A percentile compares a stretch with the other conserved stretches of the same genome.
Conservation (phyloP, 1,140 invertebrate species). For the Gonioctena quinquepunctata region DNA sequence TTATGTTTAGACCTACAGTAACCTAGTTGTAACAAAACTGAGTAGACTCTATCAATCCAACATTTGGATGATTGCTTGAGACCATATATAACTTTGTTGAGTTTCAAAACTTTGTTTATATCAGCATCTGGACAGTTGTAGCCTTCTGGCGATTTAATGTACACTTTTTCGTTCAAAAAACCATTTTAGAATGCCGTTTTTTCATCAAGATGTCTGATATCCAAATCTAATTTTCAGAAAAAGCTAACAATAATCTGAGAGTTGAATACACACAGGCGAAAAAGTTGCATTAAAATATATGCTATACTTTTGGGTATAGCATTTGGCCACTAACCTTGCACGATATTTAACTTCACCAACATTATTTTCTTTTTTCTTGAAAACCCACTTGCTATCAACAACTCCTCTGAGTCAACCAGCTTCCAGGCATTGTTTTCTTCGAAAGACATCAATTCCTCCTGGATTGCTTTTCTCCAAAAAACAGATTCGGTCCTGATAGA, state of each 20-base stretch:
- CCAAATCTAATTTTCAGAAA: constrained; percentile 44
- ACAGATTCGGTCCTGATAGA: no score
- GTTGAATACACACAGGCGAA: constrained; percentile 46
- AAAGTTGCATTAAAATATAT: constrained; percentile 47
- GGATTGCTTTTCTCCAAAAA: constrained; percentile 36
- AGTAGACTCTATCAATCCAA: constrained; percentile 44
- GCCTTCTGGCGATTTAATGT: constrained; percentile 35
- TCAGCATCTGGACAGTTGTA: no score
- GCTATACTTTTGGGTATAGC: constrained; percentile 52
- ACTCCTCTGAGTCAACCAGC: constrained; percentile 42
- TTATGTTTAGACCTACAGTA: constrained; percentile 47
- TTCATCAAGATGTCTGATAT: constrained; percentile 39
- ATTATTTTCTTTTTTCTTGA: constrained; percentile 42
- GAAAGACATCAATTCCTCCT: constrained; percentile 44
- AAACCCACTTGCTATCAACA: constrained; percentile 54
- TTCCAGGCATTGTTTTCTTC: constrained; percentile 49
- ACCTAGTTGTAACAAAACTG: constrained; percentile 33
- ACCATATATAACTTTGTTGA: constrained; percentile 50
- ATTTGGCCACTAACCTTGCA: constrained; percentile 54
- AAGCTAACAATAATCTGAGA: constrained; percentile 52
- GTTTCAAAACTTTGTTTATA: constrained; percentile 44
- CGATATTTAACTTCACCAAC: constrained; percentile 50
- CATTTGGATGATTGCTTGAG: constrained; percentile 44
- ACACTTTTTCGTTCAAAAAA: constrained; percentile 27
- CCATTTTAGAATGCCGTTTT: constrained; percentile 33